Evolutionary conservation across 2,797 vertebrate species (phyloP).

Genomic region (Parauchenoglanis punctatus): DNA sequence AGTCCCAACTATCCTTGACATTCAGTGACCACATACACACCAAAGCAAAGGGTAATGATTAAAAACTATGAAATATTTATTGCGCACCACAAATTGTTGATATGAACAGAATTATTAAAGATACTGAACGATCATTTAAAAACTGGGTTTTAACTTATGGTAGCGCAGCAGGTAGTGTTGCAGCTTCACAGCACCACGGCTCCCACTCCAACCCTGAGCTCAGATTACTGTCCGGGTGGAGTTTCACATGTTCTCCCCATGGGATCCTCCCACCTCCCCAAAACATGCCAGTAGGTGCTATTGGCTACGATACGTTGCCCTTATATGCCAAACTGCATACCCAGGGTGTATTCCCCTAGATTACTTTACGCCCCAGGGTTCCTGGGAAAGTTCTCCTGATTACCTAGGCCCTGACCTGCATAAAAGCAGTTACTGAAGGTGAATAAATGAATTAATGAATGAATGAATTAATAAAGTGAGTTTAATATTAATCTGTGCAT

Average conservation of each 20-base stretch:
- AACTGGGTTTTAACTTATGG: not conserved
- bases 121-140: not conserved
- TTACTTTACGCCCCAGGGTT: not conserved
- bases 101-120: not conserved
- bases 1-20: not conserved
- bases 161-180: not conserved
- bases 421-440: not conserved
- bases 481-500: not conserved
- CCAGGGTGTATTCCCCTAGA: not conserved
- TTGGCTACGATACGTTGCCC: not conserved
- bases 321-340: not conserved
- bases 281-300: not conserved
- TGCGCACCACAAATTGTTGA: not conserved
- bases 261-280: not conserved
- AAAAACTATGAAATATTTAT: not conserved
- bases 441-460: not conserved
- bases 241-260: not conserved
- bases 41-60: not conserved
- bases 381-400: not conserved
- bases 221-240: not conserved
- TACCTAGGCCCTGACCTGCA: not conserved
- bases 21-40: not conserved
- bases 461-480: not conserved
- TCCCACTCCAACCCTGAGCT: not conserved
- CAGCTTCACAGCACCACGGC: not conserved